Evolutionary conservation across 2,797 vertebrate species (phyloP), one percentile per base, ranked within the genome.

Genomic region (Enteromius mattozi): DNA sequence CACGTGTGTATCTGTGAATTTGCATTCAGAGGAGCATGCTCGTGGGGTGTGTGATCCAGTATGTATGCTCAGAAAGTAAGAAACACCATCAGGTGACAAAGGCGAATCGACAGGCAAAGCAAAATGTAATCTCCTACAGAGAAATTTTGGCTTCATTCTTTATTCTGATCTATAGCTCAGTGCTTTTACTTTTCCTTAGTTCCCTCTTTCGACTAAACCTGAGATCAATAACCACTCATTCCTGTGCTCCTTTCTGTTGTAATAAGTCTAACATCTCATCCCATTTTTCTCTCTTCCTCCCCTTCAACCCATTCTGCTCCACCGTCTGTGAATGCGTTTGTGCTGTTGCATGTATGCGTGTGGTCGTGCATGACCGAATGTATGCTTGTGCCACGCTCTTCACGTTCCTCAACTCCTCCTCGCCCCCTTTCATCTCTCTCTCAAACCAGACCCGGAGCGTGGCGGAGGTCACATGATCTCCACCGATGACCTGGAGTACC

Each of bases 381-480:
- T 80, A 78, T 68, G 88, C 54, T 82, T 47, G 87, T 82, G 89
- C 72, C 81, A 33, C 83, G 80, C 78, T 37, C 85, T 81, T 77
- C 88, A 89, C 88, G 68, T 80, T 75, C 78, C 78, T 71, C 30
- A 78, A 79, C 80, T 74, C 71, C 81, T 71, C 86, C 74, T 40
- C 84, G 54, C 45, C 78, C 0, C 61, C 37, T 84, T 65, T 13
- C 66, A 78, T 49, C 19, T 40, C 51, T 56, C 10, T 47, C 51
- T 56, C 63, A 61, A 79, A 59, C 83, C 92, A 99, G 98, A 99
- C 96, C 95, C 96, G 49, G 97, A 98, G 94, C 96, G 97, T 91
- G 94, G 93, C 54, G 97, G 97, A 92, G 94, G 95, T 94, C 98
- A 98, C 95, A 97, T 99, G 97, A 98, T 99, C 95, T 99, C 98